Evolutionary conservation across 2,888 invertebrate species (phyloP).

Genomic region (Drosophila ustulata): DNA sequence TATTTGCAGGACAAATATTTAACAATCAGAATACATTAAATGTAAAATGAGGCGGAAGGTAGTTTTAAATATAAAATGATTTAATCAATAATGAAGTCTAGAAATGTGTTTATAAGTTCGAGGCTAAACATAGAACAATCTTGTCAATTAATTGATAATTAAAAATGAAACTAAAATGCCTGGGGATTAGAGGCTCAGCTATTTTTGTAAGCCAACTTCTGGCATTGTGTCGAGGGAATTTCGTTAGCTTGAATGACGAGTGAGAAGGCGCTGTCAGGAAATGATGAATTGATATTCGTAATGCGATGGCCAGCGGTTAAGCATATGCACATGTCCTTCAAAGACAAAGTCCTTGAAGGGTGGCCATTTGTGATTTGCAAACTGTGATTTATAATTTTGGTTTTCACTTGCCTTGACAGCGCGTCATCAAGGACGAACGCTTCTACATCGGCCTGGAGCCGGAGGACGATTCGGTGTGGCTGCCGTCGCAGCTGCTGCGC

Average conservation of each 20-base stretch:
- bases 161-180: not conserved
- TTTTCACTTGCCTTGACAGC: constrained; percentile 86
- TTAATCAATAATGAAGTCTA: too few species aligned
- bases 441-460: constrained; percentile 96
- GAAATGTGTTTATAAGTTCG: too few species aligned
- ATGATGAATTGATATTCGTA: not conserved
- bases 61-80: too few species aligned
- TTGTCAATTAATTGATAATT: not conserved
- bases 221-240: not conserved
- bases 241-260: not conserved
- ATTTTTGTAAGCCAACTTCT: not conserved
- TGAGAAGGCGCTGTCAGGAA: not conserved
- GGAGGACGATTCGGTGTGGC: constrained; percentile 96
- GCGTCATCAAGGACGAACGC: constrained; percentile 95
- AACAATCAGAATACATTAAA: too few species aligned
- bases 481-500: constrained; percentile 95
- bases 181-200: not conserved
- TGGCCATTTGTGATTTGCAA: not conserved
- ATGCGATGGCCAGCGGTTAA: not conserved
- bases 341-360: not conserved
- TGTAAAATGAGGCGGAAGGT: too few species aligned
- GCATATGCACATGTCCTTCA: not conserved
- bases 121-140: not conserved
- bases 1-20: too few species aligned
- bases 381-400: not conserved